Conservation (phyloP, 2,888 invertebrate genomes). For the Mayetiola destructor region DNA sequence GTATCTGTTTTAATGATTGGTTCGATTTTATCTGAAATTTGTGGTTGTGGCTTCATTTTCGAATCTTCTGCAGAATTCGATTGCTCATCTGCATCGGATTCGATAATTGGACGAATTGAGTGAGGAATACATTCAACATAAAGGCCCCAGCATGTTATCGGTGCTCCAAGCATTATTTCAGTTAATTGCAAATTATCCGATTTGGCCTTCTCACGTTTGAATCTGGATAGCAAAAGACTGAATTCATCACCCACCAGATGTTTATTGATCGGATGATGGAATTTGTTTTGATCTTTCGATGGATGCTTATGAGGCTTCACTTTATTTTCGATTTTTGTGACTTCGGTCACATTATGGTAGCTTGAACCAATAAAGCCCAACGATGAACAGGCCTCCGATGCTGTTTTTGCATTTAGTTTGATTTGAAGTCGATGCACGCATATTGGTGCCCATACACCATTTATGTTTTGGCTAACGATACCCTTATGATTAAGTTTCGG, state of each 20-base stretch:
- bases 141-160: constrained; percentile 24
- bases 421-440: constrained; percentile 39
- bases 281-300: neutral
- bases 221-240: no score
- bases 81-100: constrained; percentile 17
- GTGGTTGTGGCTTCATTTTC: constrained; percentile 15
- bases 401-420: constrained; percentile 30
- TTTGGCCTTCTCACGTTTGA: no score
- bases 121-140: constrained; percentile 29
- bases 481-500: constrained; percentile 47
- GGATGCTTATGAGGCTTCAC: no score
- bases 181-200: no score
- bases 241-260: no score
- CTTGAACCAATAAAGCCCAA: constrained; percentile 44
- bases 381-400: constrained; percentile 46
- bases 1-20: neutral
- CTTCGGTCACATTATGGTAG: constrained; percentile 26
- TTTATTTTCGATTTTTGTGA: constrained; percentile 9
- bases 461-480: constrained; percentile 44
- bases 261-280: no score
- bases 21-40: neutral
- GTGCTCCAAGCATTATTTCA: constrained; percentile 7
- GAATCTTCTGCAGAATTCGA: no score
- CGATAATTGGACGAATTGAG: constrained; percentile 25
- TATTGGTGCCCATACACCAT: constrained; percentile 49